Base-by-base conservation (phyloP, 2,113 vertebrate genomes). In the Megaptera novaeangliae region DNA sequence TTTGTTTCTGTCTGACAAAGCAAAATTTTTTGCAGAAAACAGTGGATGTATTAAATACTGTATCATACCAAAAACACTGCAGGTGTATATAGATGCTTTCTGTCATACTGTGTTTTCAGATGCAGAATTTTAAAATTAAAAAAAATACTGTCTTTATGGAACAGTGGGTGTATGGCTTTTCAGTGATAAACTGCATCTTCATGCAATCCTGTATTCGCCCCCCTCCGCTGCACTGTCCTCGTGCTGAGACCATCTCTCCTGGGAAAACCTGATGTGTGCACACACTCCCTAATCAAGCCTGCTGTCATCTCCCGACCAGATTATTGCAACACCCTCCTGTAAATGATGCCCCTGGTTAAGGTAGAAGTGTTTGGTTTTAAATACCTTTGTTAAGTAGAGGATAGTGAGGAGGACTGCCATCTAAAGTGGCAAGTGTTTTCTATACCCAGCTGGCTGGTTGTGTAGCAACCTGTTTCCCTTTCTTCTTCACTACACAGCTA, bases 121-220 rank as follows among this genome's bases (percentile, higher is more conserved):
- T 99, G 99, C 99, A 99, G 98, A 98, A 97, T 99, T 99, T 99
- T 99, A 99, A 99, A 99, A 99, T 99, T 98, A 98, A 99, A 98
- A 96, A 96, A 97, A 98, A 98, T 78, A 18, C 97, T 95, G 97
- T 98, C 98, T 99, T 98, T 97, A 95, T 86, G 77, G 31, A 98
- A 29, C 0, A 8, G 46, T 72, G 20, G 36, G 7, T 55, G 36
- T 81, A 64, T 84, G 94, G 15, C 68, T 96, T 1, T 93, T 97
- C 94, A 81, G 14, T 31, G 31, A 1, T 23, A 8, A 5, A 21
- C 0, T 59, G 2, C 49, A 15, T 64, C 80, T 66, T 88, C 12
- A 27, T 5, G 3, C 20, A 34, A 1, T 5, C 75, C 49, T 20
- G 0, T 34, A 6, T 17, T 41, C 18, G 39, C 55, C 18, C n/a